phyloP scores from a whole-genome alignment of 2,888 invertebrate species.

The Electrophaes corylata region DNA sequence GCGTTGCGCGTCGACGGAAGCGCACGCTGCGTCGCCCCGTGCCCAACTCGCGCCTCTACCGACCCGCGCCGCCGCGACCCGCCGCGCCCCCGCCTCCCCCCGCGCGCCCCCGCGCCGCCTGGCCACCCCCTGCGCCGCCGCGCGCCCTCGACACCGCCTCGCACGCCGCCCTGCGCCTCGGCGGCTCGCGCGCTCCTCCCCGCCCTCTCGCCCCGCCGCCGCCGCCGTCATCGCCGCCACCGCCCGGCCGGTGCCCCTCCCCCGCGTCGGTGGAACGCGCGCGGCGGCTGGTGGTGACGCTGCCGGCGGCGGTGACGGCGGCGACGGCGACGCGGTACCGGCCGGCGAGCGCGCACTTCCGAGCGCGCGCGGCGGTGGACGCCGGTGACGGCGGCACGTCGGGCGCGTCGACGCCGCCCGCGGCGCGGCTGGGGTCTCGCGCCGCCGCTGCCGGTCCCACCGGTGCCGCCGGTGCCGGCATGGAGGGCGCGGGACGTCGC shows the following conservation, averaged over 20 bases:
- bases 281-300: slow-evolving; percentile 45
- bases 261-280: slow-evolving; percentile 19
- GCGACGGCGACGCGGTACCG: slow-evolving; percentile 35
- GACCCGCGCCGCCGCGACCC: slow-evolving; percentile 54
- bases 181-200: slow-evolving; percentile 34
- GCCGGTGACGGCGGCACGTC: slow-evolving; percentile 41
- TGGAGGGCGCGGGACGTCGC: slow-evolving; percentile 54
- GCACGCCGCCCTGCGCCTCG: slow-evolving; percentile 45
- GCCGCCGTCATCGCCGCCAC: slow-evolving; percentile 20
- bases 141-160: slow-evolving; percentile 48
- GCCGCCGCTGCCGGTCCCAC: slow-evolving; percentile 35
- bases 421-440: slow-evolving; percentile 31
- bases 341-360: slow-evolving; percentile 43
- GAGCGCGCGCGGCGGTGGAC: slow-evolving; percentile 38
- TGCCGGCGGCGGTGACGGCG: slow-evolving; percentile 37
- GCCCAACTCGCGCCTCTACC: slow-evolving; percentile 70
- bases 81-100: slow-evolving; percentile 46
- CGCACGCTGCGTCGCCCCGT: slow-evolving; percentile 52
- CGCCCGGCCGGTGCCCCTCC: slow-evolving; percentile 15
- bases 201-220: slow-evolving; percentile 33
- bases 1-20: slow-evolving; percentile 42
- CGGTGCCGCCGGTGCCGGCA: slow-evolving; percentile 40
- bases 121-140: slow-evolving; percentile 50
- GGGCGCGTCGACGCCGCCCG: slow-evolving; percentile 36
- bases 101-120: slow-evolving; percentile 44